Evolutionary conservation across 2,888 invertebrate species (phyloP).

Genomic region (Lissocephala sabroskyi): DNA sequence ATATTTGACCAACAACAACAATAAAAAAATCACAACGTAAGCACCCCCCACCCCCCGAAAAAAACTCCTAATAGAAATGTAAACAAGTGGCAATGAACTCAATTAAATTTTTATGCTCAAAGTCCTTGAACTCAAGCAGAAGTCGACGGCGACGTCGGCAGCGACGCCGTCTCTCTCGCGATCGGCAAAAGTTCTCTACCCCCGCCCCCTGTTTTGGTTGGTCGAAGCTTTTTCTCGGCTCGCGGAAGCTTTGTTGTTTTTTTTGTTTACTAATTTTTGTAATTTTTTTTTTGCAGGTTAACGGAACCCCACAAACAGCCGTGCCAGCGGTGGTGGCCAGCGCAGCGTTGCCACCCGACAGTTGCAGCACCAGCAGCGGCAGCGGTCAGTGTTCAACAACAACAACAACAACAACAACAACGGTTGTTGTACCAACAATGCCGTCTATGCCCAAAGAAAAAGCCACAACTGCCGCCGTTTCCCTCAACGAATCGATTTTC

Average conservation of each 20-base stretch:
- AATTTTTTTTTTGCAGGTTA: slow-evolving; percentile 32
- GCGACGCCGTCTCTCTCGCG: slow-evolving; percentile 14
- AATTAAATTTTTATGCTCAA: slow-evolving; percentile 5
- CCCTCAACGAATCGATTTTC: slow-evolving; percentile 68
- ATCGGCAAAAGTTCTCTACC: too few relatives aligned
- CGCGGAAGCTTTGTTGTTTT: background rate
- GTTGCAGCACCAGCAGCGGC: slow-evolving; percentile 11
- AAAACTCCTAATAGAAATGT: slow-evolving; percentile 41
- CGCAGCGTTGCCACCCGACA: slow-evolving; percentile 31
- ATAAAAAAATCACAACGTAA: slow-evolving; percentile 14
- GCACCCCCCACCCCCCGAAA: too few relatives aligned
- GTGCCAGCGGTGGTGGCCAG: slow-evolving; percentile 41
- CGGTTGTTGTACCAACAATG: slow-evolving; percentile 65
- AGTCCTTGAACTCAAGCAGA: slow-evolving; percentile 13
- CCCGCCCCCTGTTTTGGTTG: background rate
- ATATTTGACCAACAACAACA: slow-evolving; percentile 11
- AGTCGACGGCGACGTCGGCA: background rate
- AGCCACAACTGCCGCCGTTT: slow-evolving; percentile 67
- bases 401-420: slow-evolving; percentile 6
- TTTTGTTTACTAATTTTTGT: background rate
- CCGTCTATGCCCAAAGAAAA: slow-evolving; percentile 73
- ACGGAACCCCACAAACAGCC: too few relatives aligned
- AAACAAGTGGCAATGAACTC: slow-evolving; percentile 52
- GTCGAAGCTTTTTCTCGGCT: background rate
- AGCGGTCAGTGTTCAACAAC: slow-evolving; percentile 28